A percentile compares a stretch with the other conserved stretches of the same genome.
These are phyloP conservation scores for Dendrocincla tyrannina DNA, from an alignment of 2,797 vertebrate genomes.

Conservation along the genomic window DNA sequence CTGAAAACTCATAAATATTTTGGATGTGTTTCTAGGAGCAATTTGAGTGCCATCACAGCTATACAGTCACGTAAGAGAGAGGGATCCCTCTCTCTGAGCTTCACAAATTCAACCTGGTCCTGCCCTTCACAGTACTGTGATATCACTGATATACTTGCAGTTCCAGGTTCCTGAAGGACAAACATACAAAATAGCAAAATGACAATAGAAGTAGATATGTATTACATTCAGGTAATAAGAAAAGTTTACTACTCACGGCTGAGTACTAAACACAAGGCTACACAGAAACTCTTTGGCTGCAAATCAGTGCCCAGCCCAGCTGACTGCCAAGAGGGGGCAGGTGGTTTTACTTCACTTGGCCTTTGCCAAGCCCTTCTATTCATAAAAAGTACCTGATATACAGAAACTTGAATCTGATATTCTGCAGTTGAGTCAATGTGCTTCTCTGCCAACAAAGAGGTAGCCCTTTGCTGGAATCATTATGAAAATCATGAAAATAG, in stretches of 20 bases:
- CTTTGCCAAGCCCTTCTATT: neutral
- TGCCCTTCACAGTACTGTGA: neutral
- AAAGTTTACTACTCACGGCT: neutral
- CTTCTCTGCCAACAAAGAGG: neutral
- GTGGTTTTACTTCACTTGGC: neutral
- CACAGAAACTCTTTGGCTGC: neutral
- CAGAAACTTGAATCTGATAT: neutral
- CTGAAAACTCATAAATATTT: neutral
- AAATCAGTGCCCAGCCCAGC: neutral
- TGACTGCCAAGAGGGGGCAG: fast-evolving
- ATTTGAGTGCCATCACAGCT: neutral
- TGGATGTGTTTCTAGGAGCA: neutral
- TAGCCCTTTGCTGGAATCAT: neutral
- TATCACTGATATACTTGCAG: neutral
- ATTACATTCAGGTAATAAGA: neutral
- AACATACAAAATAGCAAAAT: neutral
- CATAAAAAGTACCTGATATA: neutral
- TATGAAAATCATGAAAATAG: neutral
- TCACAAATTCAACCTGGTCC: neutral
- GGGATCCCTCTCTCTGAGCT: neutral
- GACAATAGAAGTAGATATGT: neutral
- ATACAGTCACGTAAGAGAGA: neutral
- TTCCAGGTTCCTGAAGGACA: neutral
- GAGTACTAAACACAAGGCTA: fast-evolving
- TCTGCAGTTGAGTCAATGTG: neutral